Conservation (phyloP, 2,797 vertebrate species). For the Spinibarbus caldwelli region DNA sequence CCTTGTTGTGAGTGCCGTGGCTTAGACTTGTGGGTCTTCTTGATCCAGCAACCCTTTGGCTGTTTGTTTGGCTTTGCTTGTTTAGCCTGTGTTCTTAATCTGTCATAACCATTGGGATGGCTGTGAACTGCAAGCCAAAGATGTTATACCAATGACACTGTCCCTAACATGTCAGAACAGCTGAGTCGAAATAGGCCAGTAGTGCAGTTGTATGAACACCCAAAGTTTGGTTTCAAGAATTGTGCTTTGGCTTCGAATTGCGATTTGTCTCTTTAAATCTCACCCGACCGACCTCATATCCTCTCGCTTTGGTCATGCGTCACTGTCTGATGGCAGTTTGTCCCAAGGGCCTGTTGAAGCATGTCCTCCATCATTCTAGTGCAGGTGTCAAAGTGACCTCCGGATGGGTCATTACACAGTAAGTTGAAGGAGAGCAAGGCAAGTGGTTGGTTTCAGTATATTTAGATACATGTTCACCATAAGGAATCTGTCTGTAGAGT, state of each 20-base stretch:
- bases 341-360: background rate
- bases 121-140: background rate
- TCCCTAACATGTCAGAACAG: background rate
- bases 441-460: background rate
- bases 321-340: background rate
- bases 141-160: background rate
- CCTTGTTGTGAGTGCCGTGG: background rate
- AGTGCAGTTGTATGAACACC: background rate
- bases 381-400: background rate
- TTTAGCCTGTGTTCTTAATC: slow-evolving; percentile 25
- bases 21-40: background rate
- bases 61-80: background rate
- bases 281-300: background rate
- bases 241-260: background rate
- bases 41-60: slow-evolving; percentile 13
- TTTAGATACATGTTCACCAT: background rate
- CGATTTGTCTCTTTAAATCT: background rate
- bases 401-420: background rate
- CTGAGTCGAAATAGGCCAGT: slow-evolving; percentile 3
- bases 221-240: background rate
- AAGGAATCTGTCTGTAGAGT: slow-evolving; percentile 14
- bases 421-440: background rate
- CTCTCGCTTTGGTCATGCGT: background rate
- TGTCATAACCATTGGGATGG: background rate
- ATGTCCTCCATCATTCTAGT: background rate